Percentiles rank a stretch among this genome's conserved stretches.
Evolutionary conservation across 1,140 invertebrate genomes (phyloP).

Genomic region (Calosoma granatense): DNA sequence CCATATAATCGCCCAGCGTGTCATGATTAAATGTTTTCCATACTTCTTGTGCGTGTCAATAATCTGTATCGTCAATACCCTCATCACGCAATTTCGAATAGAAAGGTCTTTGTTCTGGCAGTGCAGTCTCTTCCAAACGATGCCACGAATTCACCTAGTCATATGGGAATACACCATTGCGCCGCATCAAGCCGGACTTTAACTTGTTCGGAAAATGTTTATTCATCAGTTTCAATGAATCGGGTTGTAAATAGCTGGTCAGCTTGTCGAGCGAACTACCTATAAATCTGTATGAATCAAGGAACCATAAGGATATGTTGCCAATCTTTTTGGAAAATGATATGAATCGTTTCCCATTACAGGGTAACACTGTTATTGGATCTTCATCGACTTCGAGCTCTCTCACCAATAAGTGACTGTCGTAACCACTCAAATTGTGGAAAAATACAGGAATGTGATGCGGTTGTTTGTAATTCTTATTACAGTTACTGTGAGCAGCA

Average conservation of each 20-base stretch:
- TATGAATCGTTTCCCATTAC: conserved; percentile 1
- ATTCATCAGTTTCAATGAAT: neutral
- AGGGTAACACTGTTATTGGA: neutral
- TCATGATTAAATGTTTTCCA: conserved; percentile 32
- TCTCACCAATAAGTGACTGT: neutral
- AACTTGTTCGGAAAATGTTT: conserved; percentile 9
- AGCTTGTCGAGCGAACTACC: too few relatives aligned
- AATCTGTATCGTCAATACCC: conserved; percentile 28
- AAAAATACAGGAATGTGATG: neutral
- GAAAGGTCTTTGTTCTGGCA: conserved; percentile 32
- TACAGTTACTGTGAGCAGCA: neutral
- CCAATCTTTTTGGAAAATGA: conserved; percentile 4
- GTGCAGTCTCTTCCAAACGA: conserved; percentile 22
- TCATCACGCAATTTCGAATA: conserved; percentile 28
- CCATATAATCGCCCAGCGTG: conserved; percentile 33
- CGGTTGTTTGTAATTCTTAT: neutral
- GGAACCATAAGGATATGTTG: conserved; percentile 1
- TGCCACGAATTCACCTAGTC: conserved; percentile 25
- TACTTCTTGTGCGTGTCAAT: conserved; percentile 31
- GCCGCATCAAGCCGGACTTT: conserved; percentile 13
- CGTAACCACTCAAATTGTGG: neutral
- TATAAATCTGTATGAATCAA: conserved; percentile 11
- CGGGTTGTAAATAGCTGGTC: neutral
- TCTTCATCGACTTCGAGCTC: neutral
- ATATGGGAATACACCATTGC: conserved; percentile 23